phyloP scores from a whole-genome alignment of 2,113 vertebrate species.

The Syngnathus scovelli region DNA sequence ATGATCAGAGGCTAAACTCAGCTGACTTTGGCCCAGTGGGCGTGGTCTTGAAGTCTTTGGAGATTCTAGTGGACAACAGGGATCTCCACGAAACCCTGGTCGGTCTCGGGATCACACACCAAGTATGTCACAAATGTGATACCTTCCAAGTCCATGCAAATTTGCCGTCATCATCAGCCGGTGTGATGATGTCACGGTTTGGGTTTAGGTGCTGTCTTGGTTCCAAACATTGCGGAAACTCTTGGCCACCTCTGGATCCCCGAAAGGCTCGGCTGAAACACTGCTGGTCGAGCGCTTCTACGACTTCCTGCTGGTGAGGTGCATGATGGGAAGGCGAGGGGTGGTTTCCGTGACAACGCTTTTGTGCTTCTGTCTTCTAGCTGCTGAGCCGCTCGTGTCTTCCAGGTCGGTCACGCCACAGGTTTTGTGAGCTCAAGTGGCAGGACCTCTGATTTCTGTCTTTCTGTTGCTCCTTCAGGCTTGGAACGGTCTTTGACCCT shows the following conservation, averaged over 20 bases:
- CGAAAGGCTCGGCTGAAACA: conserved; percentile 17
- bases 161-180: background rate
- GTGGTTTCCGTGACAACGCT: background rate
- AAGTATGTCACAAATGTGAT: conserved; percentile 16
- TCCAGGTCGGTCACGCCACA: background rate
- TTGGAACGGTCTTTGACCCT: conserved; percentile 58
- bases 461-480: background rate
- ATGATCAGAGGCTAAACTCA: conserved; percentile 22
- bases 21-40: conserved; percentile 13
- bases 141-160: background rate
- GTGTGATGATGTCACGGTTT: background rate
- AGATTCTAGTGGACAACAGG: conserved; percentile 19
- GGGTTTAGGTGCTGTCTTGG: conserved; percentile 40
- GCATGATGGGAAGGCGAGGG: background rate
- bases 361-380: too few species aligned
- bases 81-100: conserved; percentile 21
- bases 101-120: conserved; percentile 8
- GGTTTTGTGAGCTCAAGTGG: background rate
- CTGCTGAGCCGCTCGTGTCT: background rate
- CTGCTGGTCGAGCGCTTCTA: conserved; percentile 40
- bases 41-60: conserved; percentile 40
- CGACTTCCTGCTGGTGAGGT: conserved; percentile 51
- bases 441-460: background rate
- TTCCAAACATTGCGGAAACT: conserved; percentile 24
- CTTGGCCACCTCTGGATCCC: conserved; percentile 31